Conservation (phyloP, 2,797 vertebrate genomes). For the Rhinatrema bivittatum region DNA sequence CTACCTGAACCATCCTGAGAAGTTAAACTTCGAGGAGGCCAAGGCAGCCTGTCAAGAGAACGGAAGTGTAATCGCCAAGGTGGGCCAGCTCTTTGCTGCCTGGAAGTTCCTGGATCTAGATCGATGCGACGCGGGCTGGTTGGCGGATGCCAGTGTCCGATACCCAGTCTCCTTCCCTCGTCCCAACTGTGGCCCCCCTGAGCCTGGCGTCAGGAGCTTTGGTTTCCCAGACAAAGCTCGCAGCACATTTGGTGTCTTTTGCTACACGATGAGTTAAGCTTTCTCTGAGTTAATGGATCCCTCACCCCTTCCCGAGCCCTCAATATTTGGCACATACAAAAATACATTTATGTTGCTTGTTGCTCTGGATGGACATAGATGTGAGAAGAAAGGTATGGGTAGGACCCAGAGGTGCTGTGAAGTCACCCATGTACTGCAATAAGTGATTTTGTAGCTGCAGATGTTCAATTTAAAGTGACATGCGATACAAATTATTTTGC, state of each 20-base stretch:
- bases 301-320: too few species aligned
- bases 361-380: too few species aligned
- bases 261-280: conserved; percentile 59
- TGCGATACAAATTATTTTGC: too few species aligned
- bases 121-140: conserved; percentile 73
- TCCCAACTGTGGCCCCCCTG: conserved; percentile 59
- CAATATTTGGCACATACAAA: too few species aligned
- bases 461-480: too few species aligned
- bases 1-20: conserved; percentile 53
- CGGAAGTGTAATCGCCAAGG: conserved; percentile 59
- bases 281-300: too few species aligned
- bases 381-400: too few species aligned
- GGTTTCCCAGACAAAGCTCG: conserved; percentile 63
- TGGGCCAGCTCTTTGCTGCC: conserved; percentile 77
- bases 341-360: too few species aligned
- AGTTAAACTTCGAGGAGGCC: conserved; percentile 69
- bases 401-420: too few species aligned
- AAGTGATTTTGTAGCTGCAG: too few species aligned
- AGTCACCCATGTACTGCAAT: too few species aligned
- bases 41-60: conserved; percentile 57
- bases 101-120: conserved; percentile 75
- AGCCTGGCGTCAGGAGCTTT: conserved; percentile 69
- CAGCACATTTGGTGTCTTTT: conserved; percentile 69
- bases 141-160: conserved; percentile 73
- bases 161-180: conserved; percentile 69